Evolutionary conservation across 1,140 invertebrate species (phyloP).

Genomic region (Hydropsyche tenuis): DNA sequence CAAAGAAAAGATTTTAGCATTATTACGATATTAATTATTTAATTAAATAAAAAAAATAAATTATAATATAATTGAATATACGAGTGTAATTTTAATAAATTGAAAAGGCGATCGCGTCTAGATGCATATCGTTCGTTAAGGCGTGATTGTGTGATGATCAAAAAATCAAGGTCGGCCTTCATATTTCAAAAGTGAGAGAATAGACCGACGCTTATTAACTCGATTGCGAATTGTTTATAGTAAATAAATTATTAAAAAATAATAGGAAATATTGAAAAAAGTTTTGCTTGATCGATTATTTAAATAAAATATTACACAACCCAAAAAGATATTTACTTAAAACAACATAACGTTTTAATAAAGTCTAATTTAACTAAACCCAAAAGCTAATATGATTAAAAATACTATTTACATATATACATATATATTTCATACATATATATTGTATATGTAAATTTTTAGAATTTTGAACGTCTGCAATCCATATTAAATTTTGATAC

Average conservation of each 20-base stretch:
- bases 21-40: constrained; percentile 11
- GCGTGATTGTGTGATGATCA: constrained; percentile 34
- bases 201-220: background rate
- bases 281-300: constrained; percentile 24
- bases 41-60: constrained; percentile 31
- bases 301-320: constrained; percentile 15
- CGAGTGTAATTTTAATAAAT: constrained; percentile 41
- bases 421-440: constrained; percentile 12
- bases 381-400: background rate
- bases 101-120: constrained; percentile 44
- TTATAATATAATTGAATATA: constrained; percentile 33
- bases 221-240: constrained; percentile 18
- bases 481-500: constrained; percentile 25
- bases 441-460: constrained; percentile 13
- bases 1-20: constrained; percentile 33
- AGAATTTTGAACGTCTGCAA: constrained; percentile 15
- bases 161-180: background rate
- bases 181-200: background rate
- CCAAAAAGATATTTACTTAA: background rate
- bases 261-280: constrained; percentile 17
- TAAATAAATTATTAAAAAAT: background rate
- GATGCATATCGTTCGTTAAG: constrained; percentile 48
- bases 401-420: constrained; percentile 21
- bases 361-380: constrained; percentile 9
- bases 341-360: constrained; percentile 15